Percentiles rank a stretch among this genome's conserved stretches.
Conservation (phyloP, 2,888 invertebrate genomes). For the Agrochola macilenta region DNA sequence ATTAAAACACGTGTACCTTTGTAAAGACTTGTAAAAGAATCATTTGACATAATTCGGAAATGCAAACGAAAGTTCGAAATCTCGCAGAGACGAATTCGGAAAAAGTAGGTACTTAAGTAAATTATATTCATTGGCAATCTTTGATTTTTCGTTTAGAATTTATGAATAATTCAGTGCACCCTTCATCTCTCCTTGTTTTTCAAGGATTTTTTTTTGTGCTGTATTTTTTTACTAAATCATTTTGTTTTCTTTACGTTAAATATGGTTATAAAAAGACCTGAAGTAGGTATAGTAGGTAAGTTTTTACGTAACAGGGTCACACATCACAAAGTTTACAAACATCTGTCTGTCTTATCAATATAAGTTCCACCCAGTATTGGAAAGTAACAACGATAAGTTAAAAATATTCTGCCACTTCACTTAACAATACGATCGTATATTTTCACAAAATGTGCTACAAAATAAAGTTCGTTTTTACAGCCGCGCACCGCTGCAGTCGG, state of each 20-base stretch:
- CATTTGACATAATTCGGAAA: constrained; percentile 31
- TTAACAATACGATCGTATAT: constrained; percentile 55
- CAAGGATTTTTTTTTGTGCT: constrained; percentile 25
- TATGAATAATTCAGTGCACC: constrained; percentile 70
- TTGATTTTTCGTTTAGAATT: constrained; percentile 70
- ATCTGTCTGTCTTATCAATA: constrained; percentile 16
- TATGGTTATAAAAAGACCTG: constrained; percentile 6
- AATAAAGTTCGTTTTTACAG: constrained; percentile 62
- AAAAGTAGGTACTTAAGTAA: constrained; percentile 35
- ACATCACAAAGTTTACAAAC: background rate
- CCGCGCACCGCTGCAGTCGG: constrained; percentile 53
- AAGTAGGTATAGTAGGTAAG: background rate
- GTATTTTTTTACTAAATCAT: constrained; percentile 25
- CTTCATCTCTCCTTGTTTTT: constrained; percentile 62
- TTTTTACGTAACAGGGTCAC: background rate
- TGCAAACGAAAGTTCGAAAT: constrained; percentile 35
- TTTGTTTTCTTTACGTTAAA: constrained; percentile 19
- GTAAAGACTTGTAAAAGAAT: background rate
- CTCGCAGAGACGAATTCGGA: constrained; percentile 36
- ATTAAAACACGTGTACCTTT: background rate
- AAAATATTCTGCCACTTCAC: constrained; percentile 50
- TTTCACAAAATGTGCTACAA: constrained; percentile 57
- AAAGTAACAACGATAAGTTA: constrained; percentile 44
- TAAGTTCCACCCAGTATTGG: constrained; percentile 19
- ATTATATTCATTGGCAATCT: constrained; percentile 69